Percentiles rank a stretch among this genome's conserved stretches.
phyloP scores from a whole-genome alignment of 1,140 invertebrate species.

The Halesus radiatus region DNA sequence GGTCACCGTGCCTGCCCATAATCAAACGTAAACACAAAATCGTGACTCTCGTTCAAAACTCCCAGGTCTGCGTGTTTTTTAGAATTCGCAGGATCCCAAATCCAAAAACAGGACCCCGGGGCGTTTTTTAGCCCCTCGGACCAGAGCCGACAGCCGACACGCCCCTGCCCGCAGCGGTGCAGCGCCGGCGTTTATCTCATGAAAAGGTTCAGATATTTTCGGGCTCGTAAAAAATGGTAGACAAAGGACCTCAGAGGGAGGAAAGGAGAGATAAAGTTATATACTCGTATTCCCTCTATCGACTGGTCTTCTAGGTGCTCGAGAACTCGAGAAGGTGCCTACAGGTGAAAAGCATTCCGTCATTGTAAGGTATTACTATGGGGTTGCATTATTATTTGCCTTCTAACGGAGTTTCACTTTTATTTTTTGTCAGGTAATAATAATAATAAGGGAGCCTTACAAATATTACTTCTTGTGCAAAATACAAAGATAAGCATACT shows the following conservation, averaged over 20 bases:
- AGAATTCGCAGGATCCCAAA: slow-evolving; percentile 11
- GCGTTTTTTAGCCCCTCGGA: background rate
- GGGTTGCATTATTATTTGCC: too few species aligned
- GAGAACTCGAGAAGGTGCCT: background rate
- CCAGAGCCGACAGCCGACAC: background rate
- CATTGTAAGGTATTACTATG: too few species aligned
- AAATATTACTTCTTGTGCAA: too few species aligned
- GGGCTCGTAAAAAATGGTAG: slow-evolving; percentile 1
- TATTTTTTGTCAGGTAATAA: too few species aligned
- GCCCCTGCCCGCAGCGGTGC: background rate
- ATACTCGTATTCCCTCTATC: background rate
- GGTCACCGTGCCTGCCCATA: background rate
- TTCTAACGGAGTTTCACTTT: too few species aligned
- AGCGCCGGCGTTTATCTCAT: slow-evolving; percentile 4
- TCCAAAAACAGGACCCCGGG: background rate
- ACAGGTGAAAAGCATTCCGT: background rate
- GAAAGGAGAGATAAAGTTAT: background rate
- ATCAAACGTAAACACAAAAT: background rate
- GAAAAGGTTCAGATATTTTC: slow-evolving; percentile 26
- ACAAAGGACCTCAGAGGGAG: slow-evolving; percentile 5
- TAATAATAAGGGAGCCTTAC: too few species aligned
- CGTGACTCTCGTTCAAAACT: slow-evolving; percentile 1
- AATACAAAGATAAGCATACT: too few species aligned
- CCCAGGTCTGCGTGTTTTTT: background rate
- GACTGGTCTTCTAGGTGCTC: background rate